Evolutionary conservation across 2,113 vertebrate species (phyloP), one percentile per base, ranked within the genome.

Genomic region (Pimephales promelas): DNA sequence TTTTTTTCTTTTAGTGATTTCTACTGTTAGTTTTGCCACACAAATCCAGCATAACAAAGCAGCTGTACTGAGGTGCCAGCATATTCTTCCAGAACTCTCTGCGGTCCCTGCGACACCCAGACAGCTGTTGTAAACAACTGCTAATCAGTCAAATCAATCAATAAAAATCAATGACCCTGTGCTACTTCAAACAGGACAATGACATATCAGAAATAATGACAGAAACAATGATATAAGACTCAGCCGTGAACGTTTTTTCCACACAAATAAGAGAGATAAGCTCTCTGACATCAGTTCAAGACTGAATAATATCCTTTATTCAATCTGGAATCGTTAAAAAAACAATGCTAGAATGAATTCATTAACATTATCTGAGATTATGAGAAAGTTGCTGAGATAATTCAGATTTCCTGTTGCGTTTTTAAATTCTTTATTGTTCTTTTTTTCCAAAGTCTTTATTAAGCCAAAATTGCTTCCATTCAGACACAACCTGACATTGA

Each of bases 61-160:
- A 89, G 89, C 88, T 89, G 89, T 85, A 85, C 86, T 90, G 40
- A 49, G 59, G 90, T 92, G 90, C 90, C 91, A 92, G 90, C 91
- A 26, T n/a, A 54, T 56, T 47, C 79, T 16, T 22, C 49, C 64
- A 70, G 11, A 81, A 70, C 20, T 22, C 45, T 54, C 24, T 31
- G 11, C 74, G 14, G 24, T 49, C 22, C 14, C 45, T 73, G 22
- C 22, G 43, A 77, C 7, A 77, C 22, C 11, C 74, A 77, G 74
- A 59, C 54, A 62, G 16, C 56, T 76, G 54, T 31, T 40, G 49
- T 77, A 77, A 59, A 45, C 56, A 78, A 77, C 74, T 10, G 34
- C 56, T 40, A 26, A 43, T 61, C 76, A 78, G 45, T 79, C 56
- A 61, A 43, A 78, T 78, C 14, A 2, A 78, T 62, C 3, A 26